Conservation (phyloP, 2,113 vertebrate genomes). For the Cyphomyrus plagiostoma region DNA sequence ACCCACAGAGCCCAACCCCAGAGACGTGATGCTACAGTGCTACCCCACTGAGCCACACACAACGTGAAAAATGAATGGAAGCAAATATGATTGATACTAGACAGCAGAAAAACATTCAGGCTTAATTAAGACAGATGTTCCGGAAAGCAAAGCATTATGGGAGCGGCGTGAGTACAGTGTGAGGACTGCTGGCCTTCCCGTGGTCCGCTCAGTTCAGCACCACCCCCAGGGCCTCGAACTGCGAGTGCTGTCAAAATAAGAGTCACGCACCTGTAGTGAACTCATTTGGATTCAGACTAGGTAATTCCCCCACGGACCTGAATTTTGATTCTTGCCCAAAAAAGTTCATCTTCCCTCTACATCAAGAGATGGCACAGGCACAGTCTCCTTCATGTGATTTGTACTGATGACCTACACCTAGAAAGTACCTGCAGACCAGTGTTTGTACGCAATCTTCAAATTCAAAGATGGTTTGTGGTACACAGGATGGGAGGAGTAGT, state of each 20-base stretch:
- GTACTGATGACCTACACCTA: neutral
- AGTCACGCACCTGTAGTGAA: neutral
- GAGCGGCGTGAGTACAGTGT: neutral
- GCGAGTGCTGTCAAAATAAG: neutral
- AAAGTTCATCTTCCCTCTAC: neutral
- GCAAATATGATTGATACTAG: neutral
- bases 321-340: neutral
- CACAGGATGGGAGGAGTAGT: neutral
- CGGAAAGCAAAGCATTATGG: neutral
- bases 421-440: neutral
- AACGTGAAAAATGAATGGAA: neutral
- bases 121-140: neutral
- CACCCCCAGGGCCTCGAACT: neutral
- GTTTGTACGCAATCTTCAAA: neutral
- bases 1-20: neutral
- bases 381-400: neutral
- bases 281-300: neutral
- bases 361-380: neutral
- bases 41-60: neutral
- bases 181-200: neutral
- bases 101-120: neutral
- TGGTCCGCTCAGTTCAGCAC: neutral
- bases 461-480: neutral
- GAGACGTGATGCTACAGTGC: neutral
- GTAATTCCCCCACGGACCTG: neutral